phyloP scores from a whole-genome alignment of 2,888 invertebrate genomes.

The Drosophila koepferae region DNA sequence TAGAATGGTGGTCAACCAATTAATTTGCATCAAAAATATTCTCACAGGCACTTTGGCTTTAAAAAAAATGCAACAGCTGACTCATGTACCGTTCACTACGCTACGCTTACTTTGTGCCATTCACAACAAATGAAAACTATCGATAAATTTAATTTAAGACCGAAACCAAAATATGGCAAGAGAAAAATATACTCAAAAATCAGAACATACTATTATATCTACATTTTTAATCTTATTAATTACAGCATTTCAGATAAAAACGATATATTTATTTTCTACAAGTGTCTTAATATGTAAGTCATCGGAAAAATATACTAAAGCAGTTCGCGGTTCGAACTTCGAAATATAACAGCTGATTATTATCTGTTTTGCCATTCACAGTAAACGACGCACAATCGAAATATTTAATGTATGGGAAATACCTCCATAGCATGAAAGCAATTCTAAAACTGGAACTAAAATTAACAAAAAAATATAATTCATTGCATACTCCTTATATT shows the following conservation, averaged over 20 bases:
- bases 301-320: slow-evolving; percentile 8
- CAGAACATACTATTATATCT: slow-evolving; percentile 21
- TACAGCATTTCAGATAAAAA: background rate
- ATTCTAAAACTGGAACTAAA: background rate
- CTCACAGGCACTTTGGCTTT: slow-evolving; percentile 28
- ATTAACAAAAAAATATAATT: background rate
- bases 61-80: slow-evolving; percentile 54
- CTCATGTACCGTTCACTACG: slow-evolving; percentile 40
- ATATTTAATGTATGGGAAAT: slow-evolving; percentile 15
- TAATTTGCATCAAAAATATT: slow-evolving; percentile 22
- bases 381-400: background rate
- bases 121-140: slow-evolving; percentile 19
- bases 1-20: slow-evolving; percentile 27
- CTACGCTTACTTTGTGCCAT: slow-evolving; percentile 15
- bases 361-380: slow-evolving; percentile 33
- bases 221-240: background rate
- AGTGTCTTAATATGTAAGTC: background rate
- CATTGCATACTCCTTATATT: slow-evolving; percentile 14
- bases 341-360: slow-evolving; percentile 52
- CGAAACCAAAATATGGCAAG: background rate
- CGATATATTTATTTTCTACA: background rate
- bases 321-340: slow-evolving; percentile 11
- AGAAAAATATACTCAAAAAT: background rate
- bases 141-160: slow-evolving; percentile 2
- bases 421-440: background rate